Evolutionary conservation across 2,797 vertebrate species (phyloP).

Genomic region (Anguilla marmorata): DNA sequence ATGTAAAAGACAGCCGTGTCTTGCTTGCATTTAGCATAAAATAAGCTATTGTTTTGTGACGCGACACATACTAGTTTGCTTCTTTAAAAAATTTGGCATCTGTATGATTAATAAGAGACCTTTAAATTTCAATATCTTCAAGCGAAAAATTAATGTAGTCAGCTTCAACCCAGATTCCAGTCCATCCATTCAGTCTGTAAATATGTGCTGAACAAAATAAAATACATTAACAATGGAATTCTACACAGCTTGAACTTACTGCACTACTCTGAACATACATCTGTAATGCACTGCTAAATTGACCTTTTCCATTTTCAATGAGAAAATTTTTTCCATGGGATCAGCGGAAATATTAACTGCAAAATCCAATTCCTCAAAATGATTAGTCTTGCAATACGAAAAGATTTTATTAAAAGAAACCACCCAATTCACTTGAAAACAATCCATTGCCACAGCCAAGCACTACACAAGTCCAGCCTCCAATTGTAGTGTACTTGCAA

Average conservation of each 20-base stretch:
- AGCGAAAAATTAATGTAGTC: not conserved
- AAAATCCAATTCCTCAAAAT: not conserved
- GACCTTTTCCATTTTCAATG: not conserved
- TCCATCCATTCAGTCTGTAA: not conserved
- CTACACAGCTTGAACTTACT: not conserved
- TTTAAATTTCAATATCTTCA: not conserved
- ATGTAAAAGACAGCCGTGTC: not conserved
- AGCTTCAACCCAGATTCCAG: not conserved
- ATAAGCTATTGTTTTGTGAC: not conserved
- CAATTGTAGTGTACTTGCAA: not conserved
- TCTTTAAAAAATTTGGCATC: not conserved
- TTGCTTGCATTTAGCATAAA: not conserved
- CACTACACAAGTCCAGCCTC: not conserved
- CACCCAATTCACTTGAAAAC: not conserved
- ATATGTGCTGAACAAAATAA: not conserved
- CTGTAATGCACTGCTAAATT: not conserved
- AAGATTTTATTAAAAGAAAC: not conserved
- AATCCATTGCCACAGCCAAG: not conserved
- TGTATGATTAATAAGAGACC: not conserved
- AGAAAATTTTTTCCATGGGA: not conserved
- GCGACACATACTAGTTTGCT: not conserved
- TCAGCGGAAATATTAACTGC: not conserved
- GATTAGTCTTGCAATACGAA: not conserved
- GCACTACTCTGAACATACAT: not conserved
- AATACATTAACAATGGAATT: not conserved